A percentile compares a stretch with the other conserved stretches of the same genome.
These are phyloP conservation scores for Urosaurus nigricauda DNA, from an alignment of 2,797 vertebrate genomes.

Conservation along the genomic window DNA sequence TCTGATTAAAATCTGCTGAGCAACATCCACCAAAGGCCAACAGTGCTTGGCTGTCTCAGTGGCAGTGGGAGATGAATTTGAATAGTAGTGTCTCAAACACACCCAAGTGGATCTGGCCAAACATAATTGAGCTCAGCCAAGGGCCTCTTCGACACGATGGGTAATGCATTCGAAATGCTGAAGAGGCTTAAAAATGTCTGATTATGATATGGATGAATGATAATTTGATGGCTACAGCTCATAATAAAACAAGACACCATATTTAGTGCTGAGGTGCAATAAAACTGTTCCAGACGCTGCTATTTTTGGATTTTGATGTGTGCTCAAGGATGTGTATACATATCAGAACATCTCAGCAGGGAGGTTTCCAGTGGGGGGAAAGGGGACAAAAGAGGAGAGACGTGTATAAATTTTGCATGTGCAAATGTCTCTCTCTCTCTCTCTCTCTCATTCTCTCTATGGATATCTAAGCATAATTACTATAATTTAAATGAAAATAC, in stretches of 20 bases:
- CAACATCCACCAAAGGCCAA: slow-evolving; percentile 62
- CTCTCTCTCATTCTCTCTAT: no score
- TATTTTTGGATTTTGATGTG: slow-evolving; percentile 7
- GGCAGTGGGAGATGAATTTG: slow-evolving; percentile 59
- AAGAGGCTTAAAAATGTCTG: slow-evolving; percentile 41
- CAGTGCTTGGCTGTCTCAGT: slow-evolving; percentile 56
- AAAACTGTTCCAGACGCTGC: slow-evolving; percentile 30
- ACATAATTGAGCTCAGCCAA: slow-evolving; percentile 66
- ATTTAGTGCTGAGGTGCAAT: background rate
- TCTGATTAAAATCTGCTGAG: slow-evolving; percentile 77
- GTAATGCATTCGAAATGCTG: slow-evolving; percentile 48
- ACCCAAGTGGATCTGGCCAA: slow-evolving; percentile 53
- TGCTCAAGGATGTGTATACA: background rate
- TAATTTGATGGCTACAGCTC: slow-evolving; percentile 48
- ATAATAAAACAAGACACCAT: background rate
- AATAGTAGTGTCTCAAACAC: slow-evolving; percentile 58
- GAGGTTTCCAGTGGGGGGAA: background rate
- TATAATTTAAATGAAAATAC: background rate
- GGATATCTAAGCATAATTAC: background rate
- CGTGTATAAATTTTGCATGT: background rate
- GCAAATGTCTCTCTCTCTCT: no score
- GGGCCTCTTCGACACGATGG: slow-evolving; percentile 54
- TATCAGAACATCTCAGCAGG: background rate
- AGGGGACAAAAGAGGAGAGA: slow-evolving; percentile 6
- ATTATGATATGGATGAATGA: slow-evolving; percentile 43